Evolutionary conservation across 2,888 invertebrate species (phyloP), one percentile per base, ranked within the genome.

Genomic region (Disparrhopalites patrizii): DNA sequence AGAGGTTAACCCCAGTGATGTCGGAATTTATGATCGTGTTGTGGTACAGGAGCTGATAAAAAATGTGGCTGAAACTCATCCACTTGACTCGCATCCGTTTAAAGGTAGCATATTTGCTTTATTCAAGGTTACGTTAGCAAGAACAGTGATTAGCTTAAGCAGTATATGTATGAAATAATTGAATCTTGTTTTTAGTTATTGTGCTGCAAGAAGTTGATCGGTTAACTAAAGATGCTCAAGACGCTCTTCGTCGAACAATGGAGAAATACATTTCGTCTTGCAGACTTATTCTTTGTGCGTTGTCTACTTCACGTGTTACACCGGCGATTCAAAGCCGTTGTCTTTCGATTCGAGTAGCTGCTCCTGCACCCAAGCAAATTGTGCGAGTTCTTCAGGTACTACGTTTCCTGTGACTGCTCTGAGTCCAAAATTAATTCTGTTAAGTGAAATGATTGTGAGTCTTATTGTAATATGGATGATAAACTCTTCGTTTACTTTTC

Each of bases 21-120:
- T 91, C n/a, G 98, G 98, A 2, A 91, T 96, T 71, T 88, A 97
- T 77, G 99, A 99, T 80, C 85, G 97, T 70, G 88, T 97, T 51
- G 95, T 99, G 28, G 89, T 99, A 13, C 97, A 98, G 85, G 97
- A 99, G 80, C 82, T 99, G 33, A 91, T 99, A 1, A 99, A 99
- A 80, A 93, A 89, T 76, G 91, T 96, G 43, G 99, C 99, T 0
- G 96, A 97, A 81, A 91, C 94, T 0, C 93, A 95, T 78, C 96
- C 97, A 78, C 85, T 98, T 28, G 95, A 96, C 80, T 94, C 96
- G 78, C 85, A 89, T 73, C 91, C 94, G 70, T 99, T 99, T 78
- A 98, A 98, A 85, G 86, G 87, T 87, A 76, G 30, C 10, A 58
- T 3, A 38, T 13, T 2, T 51, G 31, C 28, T 30, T n/a, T 43